A percentile compares a stretch with the other conserved stretches of the same genome.
These are phyloP conservation scores for Anguilla marmorata DNA, from an alignment of 2,797 vertebrate species.

Conservation along the genomic window DNA sequence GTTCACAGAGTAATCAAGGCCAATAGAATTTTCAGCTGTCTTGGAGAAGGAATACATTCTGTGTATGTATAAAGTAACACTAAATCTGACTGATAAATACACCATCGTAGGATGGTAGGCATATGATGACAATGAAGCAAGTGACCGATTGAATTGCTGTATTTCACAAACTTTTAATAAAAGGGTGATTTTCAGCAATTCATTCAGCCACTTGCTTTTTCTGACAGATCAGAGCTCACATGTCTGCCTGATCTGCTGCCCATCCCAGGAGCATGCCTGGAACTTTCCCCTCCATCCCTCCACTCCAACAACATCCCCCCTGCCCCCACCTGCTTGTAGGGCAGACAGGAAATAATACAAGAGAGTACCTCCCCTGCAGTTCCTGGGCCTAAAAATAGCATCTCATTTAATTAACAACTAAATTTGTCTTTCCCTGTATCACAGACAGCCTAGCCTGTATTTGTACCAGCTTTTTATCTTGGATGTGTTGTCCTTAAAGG, in stretches of 20 bases:
- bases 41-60: constrained; percentile 31
- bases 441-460: not conserved
- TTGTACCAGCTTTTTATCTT: constrained; percentile 5
- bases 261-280: not conserved
- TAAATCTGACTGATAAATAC: not conserved
- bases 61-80: not conserved
- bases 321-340: not conserved
- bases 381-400: constrained; percentile 29
- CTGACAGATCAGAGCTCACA: not conserved
- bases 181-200: not conserved
- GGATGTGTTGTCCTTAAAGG: not conserved
- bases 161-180: not conserved
- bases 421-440: constrained; percentile 30
- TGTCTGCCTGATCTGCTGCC: not conserved
- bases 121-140: not conserved
- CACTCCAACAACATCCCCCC: not conserved
- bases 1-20: constrained; percentile 25
- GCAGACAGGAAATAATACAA: constrained; percentile 3
- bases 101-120: not conserved
- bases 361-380: constrained; percentile 28
- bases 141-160: not conserved
- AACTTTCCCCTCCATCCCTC: not conserved
- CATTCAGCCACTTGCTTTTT: not conserved
- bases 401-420: constrained; percentile 27
- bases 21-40: constrained; percentile 29